Base-by-base conservation (phyloP, 2,888 invertebrate species). In the Chironomus tentans region DNA sequence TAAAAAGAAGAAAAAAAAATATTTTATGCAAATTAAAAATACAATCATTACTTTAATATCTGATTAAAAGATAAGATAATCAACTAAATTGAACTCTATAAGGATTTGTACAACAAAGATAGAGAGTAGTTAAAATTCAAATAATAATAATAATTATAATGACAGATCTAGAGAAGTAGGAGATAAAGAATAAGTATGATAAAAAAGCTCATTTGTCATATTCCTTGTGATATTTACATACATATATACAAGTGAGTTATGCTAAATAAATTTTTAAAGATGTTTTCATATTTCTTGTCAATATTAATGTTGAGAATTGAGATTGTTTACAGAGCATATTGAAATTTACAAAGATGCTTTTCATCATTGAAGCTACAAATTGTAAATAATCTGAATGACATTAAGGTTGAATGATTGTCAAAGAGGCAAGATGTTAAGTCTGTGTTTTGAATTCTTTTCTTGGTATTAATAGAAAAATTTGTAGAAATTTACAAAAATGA, bases 11-110 rank as follows among this genome's bases (percentile, higher is more conserved):
- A 68, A 68, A 48, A 74, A 65, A 71, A 74, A 68, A 68, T 22
- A 28, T 62, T 74, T 72, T 24, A 62, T 68, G 74, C 74, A 74
- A 74, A 74, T 74, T 74, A 74, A 74, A 38, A 74, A 74, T 18
- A 72, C 72, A 72, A 56, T 65, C 46, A 70, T 68, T 68, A 12
- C 65, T 65, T 18, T 65, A 24, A 65, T 24, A 65, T 21, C 24
- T 56, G 13, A 24, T 21, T 15, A 56, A 24, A 24, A 7, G 22
- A 65, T 65, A 65, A 24, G 12, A 24, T 24, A 65, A 65, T 65
- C 21, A 24, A 65, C 65, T 21, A 65, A 65, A 65, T 24, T 24
- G 65, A 24, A 65, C 21, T 24, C 13, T 21, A 65, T 21, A 65
- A 22, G 21, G 24, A 65, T 18, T 62, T 15, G 18, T 21, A 65